Evolutionary conservation across 2,797 vertebrate species (phyloP), one percentile per base, ranked within the genome.

Genomic region (Chromobotia macracanthus): DNA sequence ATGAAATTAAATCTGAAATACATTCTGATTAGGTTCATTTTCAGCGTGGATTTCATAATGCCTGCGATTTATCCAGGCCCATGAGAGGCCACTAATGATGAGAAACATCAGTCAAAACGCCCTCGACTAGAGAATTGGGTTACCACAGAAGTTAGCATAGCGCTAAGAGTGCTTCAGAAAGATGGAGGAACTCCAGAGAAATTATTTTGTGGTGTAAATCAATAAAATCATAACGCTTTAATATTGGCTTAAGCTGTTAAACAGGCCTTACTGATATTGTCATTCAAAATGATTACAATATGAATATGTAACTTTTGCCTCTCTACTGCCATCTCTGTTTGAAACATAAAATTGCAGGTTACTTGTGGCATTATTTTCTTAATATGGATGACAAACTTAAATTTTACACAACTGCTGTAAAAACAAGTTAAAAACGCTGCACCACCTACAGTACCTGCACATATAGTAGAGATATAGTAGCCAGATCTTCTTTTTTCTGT

Each of bases 1-100:
- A 89, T 92, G 90, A 86, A 83, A 88, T 91, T 90, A 91, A 91
- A 92, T 87, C 88, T 88, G 85, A 91, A 88, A 91, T 92, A 89
- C 75, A 88, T 91, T 92, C 89, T 89, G 89, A 92, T 92, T 92
- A 91, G 83, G 85, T 83, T 88, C 75, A 83, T 85, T 84, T 85
- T 89, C 85, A 83, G 84, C 85, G n/a, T 89, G 84, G 83, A 88
- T 91, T 90, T 90, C 88, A 87, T 85, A 90, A 91, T 90, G 85
- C 84, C 83, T 87, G 84, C 85, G 79, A 87, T 92, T 92, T 88
- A 89, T 88, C 83, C 83, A 80, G 86, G 15, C 82, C 79, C 72
- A 78, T 83, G 83, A 88, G 90, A 92, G 87, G 86, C 87, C 82
- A 66, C 81, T 87, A 88, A 89, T 90, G 88, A 91, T 91, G 83